Conservation (phyloP, 2,797 vertebrate species). For the Lithobates pipiens region DNA sequence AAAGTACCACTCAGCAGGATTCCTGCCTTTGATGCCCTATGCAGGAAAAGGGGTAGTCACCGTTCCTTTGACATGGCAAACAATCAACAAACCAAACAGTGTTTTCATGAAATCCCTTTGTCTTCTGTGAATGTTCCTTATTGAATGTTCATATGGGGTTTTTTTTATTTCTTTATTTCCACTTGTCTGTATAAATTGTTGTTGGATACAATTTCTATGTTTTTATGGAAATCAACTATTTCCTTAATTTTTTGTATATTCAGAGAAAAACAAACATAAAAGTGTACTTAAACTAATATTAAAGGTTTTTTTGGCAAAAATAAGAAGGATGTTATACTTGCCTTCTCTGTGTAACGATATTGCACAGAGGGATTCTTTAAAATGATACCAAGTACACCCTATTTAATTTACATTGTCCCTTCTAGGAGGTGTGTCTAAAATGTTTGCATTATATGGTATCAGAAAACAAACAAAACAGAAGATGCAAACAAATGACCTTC, state of each 20-base stretch:
- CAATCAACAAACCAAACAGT: conserved; percentile 49
- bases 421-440: too few species aligned
- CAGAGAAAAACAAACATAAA: conserved; percentile 67
- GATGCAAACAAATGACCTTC: too few species aligned
- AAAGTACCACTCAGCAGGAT: conserved; percentile 12
- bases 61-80: not conserved
- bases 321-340: too few species aligned
- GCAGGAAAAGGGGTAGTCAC: not conserved
- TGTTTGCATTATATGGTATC: too few species aligned
- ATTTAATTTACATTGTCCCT: too few species aligned
- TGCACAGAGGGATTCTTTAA: too few species aligned
- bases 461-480: too few species aligned
- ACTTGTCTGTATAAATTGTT: conserved; percentile 78
- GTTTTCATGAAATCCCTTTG: conserved; percentile 68
- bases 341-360: too few species aligned
- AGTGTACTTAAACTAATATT: conserved; percentile 10
- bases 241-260: conserved; percentile 66
- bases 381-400: too few species aligned
- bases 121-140: conserved; percentile 87
- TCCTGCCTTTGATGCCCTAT: conserved; percentile 29
- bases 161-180: conserved; percentile 65
- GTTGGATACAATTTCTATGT: conserved; percentile 69
- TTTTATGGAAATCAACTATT: conserved; percentile 71
- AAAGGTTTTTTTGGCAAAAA: too few species aligned
- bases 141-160: conserved; percentile 83